Base-by-base conservation (phyloP, 1,140 invertebrate genomes). In the Temnothorax longispinosus region DNA sequence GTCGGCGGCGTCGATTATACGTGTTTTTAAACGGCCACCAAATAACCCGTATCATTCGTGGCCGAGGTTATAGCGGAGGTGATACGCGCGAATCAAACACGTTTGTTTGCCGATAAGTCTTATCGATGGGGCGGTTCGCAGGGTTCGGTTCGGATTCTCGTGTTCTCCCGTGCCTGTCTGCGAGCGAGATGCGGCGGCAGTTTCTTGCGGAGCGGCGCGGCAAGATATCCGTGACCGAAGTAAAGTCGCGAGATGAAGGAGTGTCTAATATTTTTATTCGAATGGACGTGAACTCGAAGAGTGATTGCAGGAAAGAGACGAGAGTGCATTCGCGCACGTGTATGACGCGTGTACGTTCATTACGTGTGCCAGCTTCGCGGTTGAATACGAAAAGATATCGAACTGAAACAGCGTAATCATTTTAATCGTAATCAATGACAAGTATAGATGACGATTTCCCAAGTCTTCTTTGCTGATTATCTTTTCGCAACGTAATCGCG, bases 91-190 rank as follows among this genome's bases (percentile, higher is more conserved):
- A 81, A 67, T 82, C 32, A 35, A 44, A 72, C 13, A 44, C 44
- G 69, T 32, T 60, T 38, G 69, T 50, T 75, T 50, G 15, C 35
- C 64, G 80, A 84, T 84, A 84, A 84, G 67, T 84, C 54, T 84
- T 84, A 84, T 84, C 80, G 69, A 84, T 62, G 69, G 80, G 80
- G 80, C 80, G 65, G 80, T 84, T 75, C 71, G 54, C 54, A 44
- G 44, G 41, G 41, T 84, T 74, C 44, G 27, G 38, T 56, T 60
- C 27, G 41, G 21, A 32, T 60, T 44, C 18, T 60, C 38, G 21
- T 50, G 67, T 41, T 72, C 54, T 74, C 32, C 15, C 65, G 13
- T 52, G 32, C 38, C 38, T 7, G 41, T 54, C 10, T 5, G 38
- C 32, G 7, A 75, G n/a, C 44, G 54, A 84, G 54, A 84, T 84